Percentiles rank a stretch among this genome's conserved stretches.
These are phyloP conservation scores for Esox masquinongy DNA, from an alignment of 2,797 vertebrate species.

Conservation along the genomic window DNA sequence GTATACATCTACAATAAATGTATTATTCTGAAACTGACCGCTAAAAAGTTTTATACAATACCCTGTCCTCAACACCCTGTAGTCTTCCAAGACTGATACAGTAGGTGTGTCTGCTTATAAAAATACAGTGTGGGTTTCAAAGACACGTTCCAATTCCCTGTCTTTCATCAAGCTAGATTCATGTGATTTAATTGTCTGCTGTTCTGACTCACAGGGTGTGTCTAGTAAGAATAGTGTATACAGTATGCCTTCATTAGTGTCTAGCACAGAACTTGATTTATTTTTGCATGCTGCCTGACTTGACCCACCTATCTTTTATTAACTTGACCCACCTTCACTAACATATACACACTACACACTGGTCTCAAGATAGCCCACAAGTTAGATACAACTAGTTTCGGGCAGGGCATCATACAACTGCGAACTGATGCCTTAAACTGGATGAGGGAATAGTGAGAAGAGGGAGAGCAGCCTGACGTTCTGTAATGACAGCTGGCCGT, in stretches of 20 bases:
- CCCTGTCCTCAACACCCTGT: background rate
- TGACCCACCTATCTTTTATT: constrained; percentile 18
- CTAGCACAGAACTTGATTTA: constrained; percentile 18
- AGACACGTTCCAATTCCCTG: constrained; percentile 27
- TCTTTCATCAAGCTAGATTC: background rate
- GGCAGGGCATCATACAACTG: constrained; percentile 27
- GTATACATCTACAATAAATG: constrained; percentile 59
- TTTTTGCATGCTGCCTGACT: constrained; percentile 20
- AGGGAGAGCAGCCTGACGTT: background rate
- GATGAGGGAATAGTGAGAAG: constrained; percentile 34
- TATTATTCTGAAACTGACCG: constrained; percentile 35
- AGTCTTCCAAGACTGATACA: background rate
- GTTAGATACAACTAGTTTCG: constrained; percentile 32
- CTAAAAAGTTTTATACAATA: background rate
- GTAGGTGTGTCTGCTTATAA: background rate
- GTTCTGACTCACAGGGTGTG: constrained; percentile 62
- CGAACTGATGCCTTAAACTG: constrained; percentile 34
- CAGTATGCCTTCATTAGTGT: constrained; percentile 3
- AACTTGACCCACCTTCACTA: constrained; percentile 18
- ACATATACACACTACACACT: constrained; percentile 18
- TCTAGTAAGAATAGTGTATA: constrained; percentile 15
- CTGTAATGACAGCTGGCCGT: constrained; percentile 24
- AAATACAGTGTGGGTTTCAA: constrained; percentile 18
- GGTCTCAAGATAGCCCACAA: constrained; percentile 21
- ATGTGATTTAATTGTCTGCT: constrained; percentile 27